These are phyloP conservation scores for Agrypnus murinus DNA, from an alignment of 2,888 invertebrate species.

Conservation along the genomic window DNA sequence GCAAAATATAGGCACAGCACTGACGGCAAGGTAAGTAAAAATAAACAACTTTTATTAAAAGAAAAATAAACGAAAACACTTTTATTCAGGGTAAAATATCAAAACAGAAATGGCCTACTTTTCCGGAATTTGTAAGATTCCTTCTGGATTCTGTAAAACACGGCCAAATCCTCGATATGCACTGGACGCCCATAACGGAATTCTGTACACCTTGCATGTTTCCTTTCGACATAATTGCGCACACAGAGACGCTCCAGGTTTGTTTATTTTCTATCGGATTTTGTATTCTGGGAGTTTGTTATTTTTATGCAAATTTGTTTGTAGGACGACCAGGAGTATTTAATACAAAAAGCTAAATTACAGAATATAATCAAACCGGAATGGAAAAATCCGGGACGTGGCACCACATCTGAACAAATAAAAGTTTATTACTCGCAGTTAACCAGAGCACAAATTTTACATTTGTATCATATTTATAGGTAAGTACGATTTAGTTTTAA, in stretches of 20 bases:
- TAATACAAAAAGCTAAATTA: conserved; percentile 85
- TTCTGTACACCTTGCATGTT: conserved; percentile 92
- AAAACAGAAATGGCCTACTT: conserved; percentile 79
- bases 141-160: conserved; percentile 81
- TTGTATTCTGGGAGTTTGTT: too few relatives aligned
- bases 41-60: not conserved
- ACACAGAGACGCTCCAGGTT: conserved; percentile 88
- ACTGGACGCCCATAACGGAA: conserved; percentile 88
- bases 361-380: conserved; percentile 86
- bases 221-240: conserved; percentile 85
- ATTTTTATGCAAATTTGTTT: conserved; percentile 50
- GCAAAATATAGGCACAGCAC: conserved; percentile 78
- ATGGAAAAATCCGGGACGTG: conserved; percentile 87
- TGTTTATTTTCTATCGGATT: conserved; percentile 51
- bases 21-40: conserved; percentile 71
- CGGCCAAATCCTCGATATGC: conserved; percentile 84
- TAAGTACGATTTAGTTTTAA: conserved; percentile 67
- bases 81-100: conserved; percentile 58
- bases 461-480: conserved; percentile 87
- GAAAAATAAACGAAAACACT: too few relatives aligned
- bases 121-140: conserved; percentile 87
- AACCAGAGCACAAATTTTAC: conserved; percentile 81
- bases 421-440: conserved; percentile 85
- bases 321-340: conserved; percentile 87
- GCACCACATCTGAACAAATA: conserved; percentile 82